phyloP scores from a whole-genome alignment of 2,888 invertebrate species.

The Andrena flavipes region DNA sequence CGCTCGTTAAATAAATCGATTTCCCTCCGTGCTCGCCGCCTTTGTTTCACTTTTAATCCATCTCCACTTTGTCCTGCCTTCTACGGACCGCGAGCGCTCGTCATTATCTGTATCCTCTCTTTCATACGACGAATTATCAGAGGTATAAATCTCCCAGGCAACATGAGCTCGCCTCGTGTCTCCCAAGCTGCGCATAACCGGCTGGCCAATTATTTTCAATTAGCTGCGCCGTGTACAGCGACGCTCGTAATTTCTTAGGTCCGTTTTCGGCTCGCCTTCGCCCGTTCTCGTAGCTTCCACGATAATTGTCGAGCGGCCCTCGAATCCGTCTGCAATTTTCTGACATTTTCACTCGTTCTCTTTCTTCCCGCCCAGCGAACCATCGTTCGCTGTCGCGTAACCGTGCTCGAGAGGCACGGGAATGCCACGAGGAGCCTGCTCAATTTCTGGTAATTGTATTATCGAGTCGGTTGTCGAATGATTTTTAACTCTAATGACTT shows the following conservation, averaged over 20 bases:
- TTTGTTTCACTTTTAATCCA: slow-evolving; percentile 23
- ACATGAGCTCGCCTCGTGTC: slow-evolving; percentile 70
- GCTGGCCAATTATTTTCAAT: slow-evolving; percentile 75
- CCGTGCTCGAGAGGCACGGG: not conserved
- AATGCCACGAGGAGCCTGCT: not conserved
- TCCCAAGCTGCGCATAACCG: slow-evolving; percentile 67
- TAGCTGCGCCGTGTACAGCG: slow-evolving; percentile 63
- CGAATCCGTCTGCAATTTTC: slow-evolving; percentile 41
- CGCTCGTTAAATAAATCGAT: slow-evolving; percentile 58
- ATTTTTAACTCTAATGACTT: slow-evolving; percentile 10
- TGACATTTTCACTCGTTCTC: slow-evolving; percentile 10
- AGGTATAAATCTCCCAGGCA: slow-evolving; percentile 56
- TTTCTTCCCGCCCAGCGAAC: slow-evolving; percentile 2
- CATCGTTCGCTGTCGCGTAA: slow-evolving; percentile 9
- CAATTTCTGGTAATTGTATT: not conserved
- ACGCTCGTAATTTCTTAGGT: slow-evolving; percentile 66
- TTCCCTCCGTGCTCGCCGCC: slow-evolving; percentile 34
- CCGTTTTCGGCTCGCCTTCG: slow-evolving; percentile 64
- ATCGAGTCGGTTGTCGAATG: not conserved
- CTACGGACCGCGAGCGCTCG: slow-evolving; percentile 45
- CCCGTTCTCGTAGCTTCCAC: not conserved
- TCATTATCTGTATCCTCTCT: slow-evolving; percentile 70
- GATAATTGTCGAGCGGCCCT: slow-evolving; percentile 43
- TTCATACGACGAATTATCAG: slow-evolving; percentile 72
- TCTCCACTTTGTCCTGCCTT: slow-evolving; percentile 40